These are phyloP conservation scores for Drosophila meridiana DNA, from an alignment of 2,888 invertebrate genomes.

Conservation along the genomic window DNA sequence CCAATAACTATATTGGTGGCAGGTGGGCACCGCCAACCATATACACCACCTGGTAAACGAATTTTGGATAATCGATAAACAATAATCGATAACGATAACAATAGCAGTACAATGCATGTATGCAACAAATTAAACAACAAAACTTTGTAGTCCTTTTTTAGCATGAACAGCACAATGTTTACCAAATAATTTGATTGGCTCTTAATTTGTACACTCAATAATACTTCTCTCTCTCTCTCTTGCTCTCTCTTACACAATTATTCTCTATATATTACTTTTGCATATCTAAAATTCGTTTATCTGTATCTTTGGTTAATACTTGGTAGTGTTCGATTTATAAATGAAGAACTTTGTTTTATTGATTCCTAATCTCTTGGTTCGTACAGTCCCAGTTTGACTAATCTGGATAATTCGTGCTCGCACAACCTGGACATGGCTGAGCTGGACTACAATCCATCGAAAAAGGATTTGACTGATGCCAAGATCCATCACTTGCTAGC, in stretches of 20 bases:
- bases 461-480: slow-evolving; percentile 96
- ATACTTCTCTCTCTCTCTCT: slow-evolving; percentile 21
- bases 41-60: slow-evolving; percentile 87
- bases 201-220: slow-evolving; percentile 33
- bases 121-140: slow-evolving; percentile 32
- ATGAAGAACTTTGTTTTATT: slow-evolving; percentile 6
- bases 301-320: slow-evolving; percentile 42
- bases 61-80: slow-evolving; percentile 82
- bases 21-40: slow-evolving; percentile 89
- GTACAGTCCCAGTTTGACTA: slow-evolving; percentile 92
- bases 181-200: slow-evolving; percentile 26
- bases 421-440: slow-evolving; percentile 98
- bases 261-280: slow-evolving; percentile 20
- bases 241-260: slow-evolving; percentile 20
- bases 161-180: slow-evolving; percentile 48
- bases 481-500: slow-evolving; percentile 96
- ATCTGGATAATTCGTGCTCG: slow-evolving; percentile 91
- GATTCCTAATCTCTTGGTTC: slow-evolving; percentile 1
- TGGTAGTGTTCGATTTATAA: slow-evolving; percentile 14
- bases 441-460: slow-evolving; percentile 95
- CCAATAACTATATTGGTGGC: slow-evolving; percentile 92
- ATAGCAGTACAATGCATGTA: slow-evolving; percentile 51
- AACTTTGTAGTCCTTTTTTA: slow-evolving; percentile 33
- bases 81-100: slow-evolving; percentile 26
- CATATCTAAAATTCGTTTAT: slow-evolving; percentile 84